Conservation (phyloP, 2,888 invertebrate species). For the Cosmia pyralina region DNA sequence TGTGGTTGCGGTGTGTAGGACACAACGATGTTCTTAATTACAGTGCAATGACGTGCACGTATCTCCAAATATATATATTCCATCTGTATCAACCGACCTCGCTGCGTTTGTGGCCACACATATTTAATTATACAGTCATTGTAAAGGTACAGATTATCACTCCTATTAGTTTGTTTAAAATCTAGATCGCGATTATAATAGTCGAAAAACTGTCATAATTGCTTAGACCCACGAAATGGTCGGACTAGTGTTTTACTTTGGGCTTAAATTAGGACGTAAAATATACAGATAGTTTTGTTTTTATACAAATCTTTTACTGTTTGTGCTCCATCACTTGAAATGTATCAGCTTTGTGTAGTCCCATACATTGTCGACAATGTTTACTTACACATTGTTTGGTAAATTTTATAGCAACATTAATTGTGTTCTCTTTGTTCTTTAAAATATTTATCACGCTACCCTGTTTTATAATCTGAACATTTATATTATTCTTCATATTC, state of each 20-base stretch:
- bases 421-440: conserved; percentile 52
- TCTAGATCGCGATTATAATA: conserved; percentile 50
- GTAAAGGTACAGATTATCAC: conserved; percentile 54
- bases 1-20: conserved; percentile 35
- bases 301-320: conserved; percentile 18
- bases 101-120: conserved; percentile 51
- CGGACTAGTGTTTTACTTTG: conserved; percentile 9
- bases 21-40: conserved; percentile 35
- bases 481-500: conserved; percentile 43
- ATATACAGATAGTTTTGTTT: conserved; percentile 9
- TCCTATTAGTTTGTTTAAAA: conserved; percentile 61
- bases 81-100: conserved; percentile 5
- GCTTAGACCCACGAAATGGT: conserved; percentile 28
- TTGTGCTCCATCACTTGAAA: conserved; percentile 17
- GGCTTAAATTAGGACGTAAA: not conserved
- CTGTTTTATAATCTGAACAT: conserved; percentile 31
- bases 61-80: conserved; percentile 1
- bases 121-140: conserved; percentile 55
- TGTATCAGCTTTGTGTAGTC: conserved; percentile 41
- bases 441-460: conserved; percentile 43
- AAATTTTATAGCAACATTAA: conserved; percentile 55
- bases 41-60: conserved; percentile 18
- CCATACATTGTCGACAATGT: conserved; percentile 41
- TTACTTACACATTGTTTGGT: conserved; percentile 53
- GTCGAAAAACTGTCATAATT: conserved; percentile 51